These are phyloP conservation scores for Actinemys pallida DNA, from an alignment of 2,113 vertebrate genomes.

Conservation along the genomic window DNA sequence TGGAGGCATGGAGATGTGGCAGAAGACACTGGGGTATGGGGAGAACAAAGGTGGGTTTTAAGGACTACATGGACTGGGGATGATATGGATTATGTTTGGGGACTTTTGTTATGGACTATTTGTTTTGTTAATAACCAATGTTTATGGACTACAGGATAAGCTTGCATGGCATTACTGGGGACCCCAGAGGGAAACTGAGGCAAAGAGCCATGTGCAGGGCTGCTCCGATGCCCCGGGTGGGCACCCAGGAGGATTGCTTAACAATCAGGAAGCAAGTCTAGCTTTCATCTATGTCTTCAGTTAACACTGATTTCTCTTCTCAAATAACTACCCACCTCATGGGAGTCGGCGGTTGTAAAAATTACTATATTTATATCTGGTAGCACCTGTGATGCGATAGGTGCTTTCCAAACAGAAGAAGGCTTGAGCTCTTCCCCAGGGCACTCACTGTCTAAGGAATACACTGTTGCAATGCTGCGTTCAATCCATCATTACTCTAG, in stretches of 20 bases:
- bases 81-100: background rate
- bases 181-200: background rate
- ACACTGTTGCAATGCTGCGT: background rate
- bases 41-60: background rate
- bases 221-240: background rate
- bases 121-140: background rate
- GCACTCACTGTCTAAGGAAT: background rate
- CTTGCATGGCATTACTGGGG: background rate
- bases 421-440: fast-evolving
- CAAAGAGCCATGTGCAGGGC: background rate
- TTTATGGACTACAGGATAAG: background rate
- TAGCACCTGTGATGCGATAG: no score
- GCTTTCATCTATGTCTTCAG: background rate
- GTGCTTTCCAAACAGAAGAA: background rate
- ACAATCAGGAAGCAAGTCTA: fast-evolving
- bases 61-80: background rate
- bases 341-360: background rate
- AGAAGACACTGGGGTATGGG: background rate
- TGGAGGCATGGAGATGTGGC: background rate
- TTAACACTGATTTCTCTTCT: background rate
- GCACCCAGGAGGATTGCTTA: background rate
- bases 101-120: background rate
- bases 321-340: background rate
- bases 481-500: fast-evolving
- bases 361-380: background rate